Evolutionary conservation across 2,113 vertebrate species (phyloP).

Genomic region (Alexandromys fortis): DNA sequence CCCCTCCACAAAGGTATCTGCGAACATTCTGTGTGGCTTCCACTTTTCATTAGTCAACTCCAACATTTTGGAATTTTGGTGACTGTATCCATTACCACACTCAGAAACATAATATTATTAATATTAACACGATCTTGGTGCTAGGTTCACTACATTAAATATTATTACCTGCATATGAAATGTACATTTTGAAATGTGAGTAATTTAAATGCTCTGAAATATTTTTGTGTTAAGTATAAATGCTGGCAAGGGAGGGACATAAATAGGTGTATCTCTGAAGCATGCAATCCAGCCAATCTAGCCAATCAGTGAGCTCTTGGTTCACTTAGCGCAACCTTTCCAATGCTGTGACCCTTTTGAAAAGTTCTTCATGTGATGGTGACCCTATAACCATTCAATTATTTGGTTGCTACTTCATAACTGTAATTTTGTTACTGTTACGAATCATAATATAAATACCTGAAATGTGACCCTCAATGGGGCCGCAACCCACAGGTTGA

Average conservation of each 20-base stretch:
- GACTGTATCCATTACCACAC: not conserved
- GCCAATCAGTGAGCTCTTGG: not conserved
- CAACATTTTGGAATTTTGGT: slow-evolving; percentile 40
- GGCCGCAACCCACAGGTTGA: not conserved
- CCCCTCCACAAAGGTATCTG: slow-evolving; percentile 17
- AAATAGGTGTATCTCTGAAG: not conserved
- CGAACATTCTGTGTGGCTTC: not conserved
- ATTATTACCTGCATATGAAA: slow-evolving; percentile 27
- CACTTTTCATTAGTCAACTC: slow-evolving; percentile 9
- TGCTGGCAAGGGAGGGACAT: not conserved
- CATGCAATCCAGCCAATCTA: not conserved
- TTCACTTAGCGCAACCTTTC: not conserved
- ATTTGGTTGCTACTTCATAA: not conserved
- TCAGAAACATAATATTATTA: not conserved
- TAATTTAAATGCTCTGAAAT: not conserved
- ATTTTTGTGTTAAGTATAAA: not conserved
- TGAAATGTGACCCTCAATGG: not conserved
- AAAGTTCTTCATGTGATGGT: too few species aligned
- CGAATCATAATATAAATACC: not conserved
- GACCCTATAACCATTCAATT: not conserved
- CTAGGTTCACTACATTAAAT: not conserved
- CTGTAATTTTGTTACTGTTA: not conserved
- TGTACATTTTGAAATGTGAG: slow-evolving; percentile 13
- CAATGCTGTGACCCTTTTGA: not conserved
- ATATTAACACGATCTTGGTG: not conserved